Evolutionary conservation across 1,140 invertebrate genomes (phyloP), one percentile per base, ranked within the genome.

Genomic region (Dufourea novaeangliae): DNA sequence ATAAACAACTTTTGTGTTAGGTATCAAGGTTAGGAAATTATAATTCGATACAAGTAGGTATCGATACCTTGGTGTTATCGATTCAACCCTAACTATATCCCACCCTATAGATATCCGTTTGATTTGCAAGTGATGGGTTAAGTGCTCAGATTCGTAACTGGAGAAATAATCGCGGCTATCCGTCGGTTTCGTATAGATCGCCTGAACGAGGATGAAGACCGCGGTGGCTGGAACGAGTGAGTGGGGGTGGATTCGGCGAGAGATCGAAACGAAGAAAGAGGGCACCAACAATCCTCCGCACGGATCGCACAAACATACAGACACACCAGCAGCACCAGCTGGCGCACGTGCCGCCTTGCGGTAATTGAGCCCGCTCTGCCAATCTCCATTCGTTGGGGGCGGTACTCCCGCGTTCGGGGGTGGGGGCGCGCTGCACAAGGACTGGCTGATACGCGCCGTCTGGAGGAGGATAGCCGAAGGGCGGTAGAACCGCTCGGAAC

Each of bases 371-470:
- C 32, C 39, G 27, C 50, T 20, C 88, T 83, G 72, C 92, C 91
- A 92, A 92, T 92, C 91, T 92, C 82, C 78, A 78, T 73, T 80
- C 83, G 76, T 85, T 72, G 86, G 89, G 88, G 92, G 92, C 92
- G 92, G 89, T 88, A 89, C 91, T 86, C 79, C 62, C 75, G 8
- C 67, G 82, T 44, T 29, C 27, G 66, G 68, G 62, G 69, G 64
- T 83, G 79, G 78, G 81, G 34, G 78, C 62, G 17, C 0, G 41
- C 68, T 37, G 70, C 54, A 54, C 79, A 64, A 61, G 12, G 62
- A 80, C 70, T 78, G 79, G 76, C 62, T 81, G 75, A 41, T 34
- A 62, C 52, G 69, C 27, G 50, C 54, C 77, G 67, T 77, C 77
- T 66, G 76, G 67, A 71, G 54, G 67, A 68, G 34, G 61, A 46